These are phyloP conservation scores for Miltochrista miniata DNA, from an alignment of 2,888 invertebrate genomes.

Conservation along the genomic window DNA sequence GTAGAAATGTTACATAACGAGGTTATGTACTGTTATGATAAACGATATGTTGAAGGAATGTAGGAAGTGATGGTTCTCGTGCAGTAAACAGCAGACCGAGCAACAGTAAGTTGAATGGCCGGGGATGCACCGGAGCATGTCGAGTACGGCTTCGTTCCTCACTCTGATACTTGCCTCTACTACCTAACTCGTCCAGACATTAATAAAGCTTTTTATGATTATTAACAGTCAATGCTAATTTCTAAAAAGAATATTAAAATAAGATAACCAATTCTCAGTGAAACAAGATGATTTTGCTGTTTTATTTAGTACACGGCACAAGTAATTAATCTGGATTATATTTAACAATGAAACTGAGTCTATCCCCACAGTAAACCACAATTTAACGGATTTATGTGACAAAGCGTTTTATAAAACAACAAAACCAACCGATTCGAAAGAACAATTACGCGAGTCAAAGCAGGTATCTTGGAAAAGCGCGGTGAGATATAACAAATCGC, in stretches of 20 bases:
- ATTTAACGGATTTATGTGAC: constrained; percentile 77
- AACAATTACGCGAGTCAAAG: constrained; percentile 81
- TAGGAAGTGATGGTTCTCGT: constrained; percentile 72
- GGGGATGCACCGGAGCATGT: constrained; percentile 66
- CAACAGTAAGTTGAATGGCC: constrained; percentile 76
- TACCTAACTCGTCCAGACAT: constrained; percentile 16
- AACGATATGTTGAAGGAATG: constrained; percentile 48
- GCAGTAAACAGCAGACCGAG: constrained; percentile 64
- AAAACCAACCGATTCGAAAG: constrained; percentile 76
- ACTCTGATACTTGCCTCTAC: constrained; percentile 21
- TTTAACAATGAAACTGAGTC: constrained; percentile 63
- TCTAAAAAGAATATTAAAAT: background rate
- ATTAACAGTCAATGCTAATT: background rate
- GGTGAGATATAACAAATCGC: constrained; percentile 80
- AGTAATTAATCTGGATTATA: constrained; percentile 64
- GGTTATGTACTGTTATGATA: constrained; percentile 19
- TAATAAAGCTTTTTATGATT: constrained; percentile 2
- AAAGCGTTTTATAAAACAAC: constrained; percentile 78
- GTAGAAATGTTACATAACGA: constrained; percentile 2
- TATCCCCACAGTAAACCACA: constrained; percentile 55
- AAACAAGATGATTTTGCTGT: constrained; percentile 22
- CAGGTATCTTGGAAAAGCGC: constrained; percentile 75
- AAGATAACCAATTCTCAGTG: background rate
- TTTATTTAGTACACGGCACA: constrained; percentile 31
- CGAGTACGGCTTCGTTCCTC: constrained; percentile 63